Conservation (phyloP, 2,113 vertebrate genomes). For the Grallaria varia region DNA sequence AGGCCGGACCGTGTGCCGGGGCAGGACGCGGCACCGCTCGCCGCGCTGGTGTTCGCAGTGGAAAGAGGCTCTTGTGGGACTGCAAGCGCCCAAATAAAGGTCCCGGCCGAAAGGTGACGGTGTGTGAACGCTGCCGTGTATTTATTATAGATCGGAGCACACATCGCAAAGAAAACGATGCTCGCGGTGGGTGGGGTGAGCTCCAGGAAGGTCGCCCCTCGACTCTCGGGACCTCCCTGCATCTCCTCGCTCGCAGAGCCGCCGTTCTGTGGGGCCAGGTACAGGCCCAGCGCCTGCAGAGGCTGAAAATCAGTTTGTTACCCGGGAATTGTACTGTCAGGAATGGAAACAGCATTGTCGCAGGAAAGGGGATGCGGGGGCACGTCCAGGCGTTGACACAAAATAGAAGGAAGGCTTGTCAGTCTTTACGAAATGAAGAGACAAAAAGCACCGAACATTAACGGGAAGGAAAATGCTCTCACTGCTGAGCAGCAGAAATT, state of each 20-base stretch:
- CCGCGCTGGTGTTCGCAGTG: rapidly evolving
- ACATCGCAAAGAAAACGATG: rapidly evolving
- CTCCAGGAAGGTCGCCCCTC: background rate
- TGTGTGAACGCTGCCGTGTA: rapidly evolving
- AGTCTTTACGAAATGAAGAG: background rate
- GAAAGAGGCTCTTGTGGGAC: background rate
- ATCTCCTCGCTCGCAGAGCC: background rate
- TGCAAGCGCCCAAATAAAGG: rapidly evolving
- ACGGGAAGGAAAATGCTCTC: background rate
- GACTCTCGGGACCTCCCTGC: background rate
- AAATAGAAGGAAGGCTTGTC: background rate
- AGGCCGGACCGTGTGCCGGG: too few relatives aligned
- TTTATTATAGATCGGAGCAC: rapidly evolving
- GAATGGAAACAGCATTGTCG: background rate
- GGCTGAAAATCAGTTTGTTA: background rate
- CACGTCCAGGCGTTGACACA: rapidly evolving
- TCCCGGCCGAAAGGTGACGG: rapidly evolving
- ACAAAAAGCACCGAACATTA: background rate
- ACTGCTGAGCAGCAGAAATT: background rate
- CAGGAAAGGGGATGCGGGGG: background rate
- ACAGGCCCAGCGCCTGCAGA: background rate
- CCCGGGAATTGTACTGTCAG: background rate
- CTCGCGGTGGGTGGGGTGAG: background rate
- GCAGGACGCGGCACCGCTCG: rapidly evolving
- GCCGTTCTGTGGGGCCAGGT: rapidly evolving